These are phyloP conservation scores for Eupeodes luniger DNA, from an alignment of 2,888 invertebrate species.

Conservation along the genomic window DNA sequence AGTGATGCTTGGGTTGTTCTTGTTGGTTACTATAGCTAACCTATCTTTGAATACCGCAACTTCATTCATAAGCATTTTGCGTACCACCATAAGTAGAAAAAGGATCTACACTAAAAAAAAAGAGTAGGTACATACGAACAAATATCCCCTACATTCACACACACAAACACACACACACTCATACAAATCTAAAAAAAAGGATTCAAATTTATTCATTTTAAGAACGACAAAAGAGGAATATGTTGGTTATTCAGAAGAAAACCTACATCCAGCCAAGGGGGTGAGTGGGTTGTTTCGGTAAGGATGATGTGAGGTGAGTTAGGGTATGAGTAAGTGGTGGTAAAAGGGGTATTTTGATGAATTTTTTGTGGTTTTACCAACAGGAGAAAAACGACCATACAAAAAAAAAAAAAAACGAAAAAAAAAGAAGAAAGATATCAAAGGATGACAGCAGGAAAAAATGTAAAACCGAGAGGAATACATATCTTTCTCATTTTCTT, in stretches of 20 bases:
- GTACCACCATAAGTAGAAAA: slow-evolving; percentile 60
- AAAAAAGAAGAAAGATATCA: slow-evolving; percentile 29
- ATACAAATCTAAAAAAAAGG: slow-evolving; percentile 21
- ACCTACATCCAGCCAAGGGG: background rate
- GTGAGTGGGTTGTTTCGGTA: background rate
- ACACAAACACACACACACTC: background rate
- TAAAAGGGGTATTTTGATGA: slow-evolving; percentile 35
- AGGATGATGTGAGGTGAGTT: too few species aligned
- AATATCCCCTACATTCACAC: background rate
- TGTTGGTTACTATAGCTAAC: slow-evolving; percentile 44
- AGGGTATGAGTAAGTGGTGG: too few species aligned
- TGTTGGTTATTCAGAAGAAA: slow-evolving; percentile 18
- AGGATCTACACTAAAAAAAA: background rate
- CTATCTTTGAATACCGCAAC: slow-evolving; percentile 69
- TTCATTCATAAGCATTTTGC: slow-evolving; percentile 75
- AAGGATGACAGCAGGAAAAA: slow-evolving; percentile 24
- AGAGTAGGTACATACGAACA: background rate
- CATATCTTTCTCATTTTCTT: slow-evolving; percentile 2
- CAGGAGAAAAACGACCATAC: background rate
- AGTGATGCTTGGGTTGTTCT: slow-evolving; percentile 20
- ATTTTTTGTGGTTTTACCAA: slow-evolving; percentile 57
- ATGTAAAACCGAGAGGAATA: slow-evolving; percentile 18
- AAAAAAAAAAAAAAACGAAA: too few species aligned
- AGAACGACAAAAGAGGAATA: slow-evolving; percentile 42
- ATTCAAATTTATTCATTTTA: slow-evolving; percentile 66